Conservation (phyloP, 2,888 invertebrate species). For the Xylocampa areola region DNA sequence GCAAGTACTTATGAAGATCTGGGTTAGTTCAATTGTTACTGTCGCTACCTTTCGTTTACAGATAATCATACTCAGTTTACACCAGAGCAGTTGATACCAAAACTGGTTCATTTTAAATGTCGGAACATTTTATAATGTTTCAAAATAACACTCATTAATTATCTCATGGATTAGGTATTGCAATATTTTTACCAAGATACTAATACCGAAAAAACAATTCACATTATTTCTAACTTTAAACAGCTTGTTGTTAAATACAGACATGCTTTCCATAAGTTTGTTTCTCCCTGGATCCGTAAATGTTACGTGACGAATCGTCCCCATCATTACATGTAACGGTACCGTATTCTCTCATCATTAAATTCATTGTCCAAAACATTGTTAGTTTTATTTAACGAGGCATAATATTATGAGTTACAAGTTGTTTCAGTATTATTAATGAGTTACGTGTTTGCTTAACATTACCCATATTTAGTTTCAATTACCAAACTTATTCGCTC, state of each 20-base stretch:
- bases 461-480: conserved; percentile 40
- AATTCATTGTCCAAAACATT: conserved; percentile 20
- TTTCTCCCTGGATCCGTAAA: conserved; percentile 10
- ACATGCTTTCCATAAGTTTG: conserved; percentile 19
- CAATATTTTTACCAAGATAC: too few species aligned
- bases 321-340: conserved; percentile 27
- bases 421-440: conserved; percentile 24
- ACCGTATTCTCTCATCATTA: conserved; percentile 17
- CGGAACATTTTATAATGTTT: neutral
- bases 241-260: conserved; percentile 10
- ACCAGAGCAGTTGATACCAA: conserved; percentile 1
- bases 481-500: conserved; percentile 39
- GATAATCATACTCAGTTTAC: conserved; percentile 7
- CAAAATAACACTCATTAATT: neutral
- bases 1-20: conserved; percentile 5
- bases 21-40: conserved; percentile 19
- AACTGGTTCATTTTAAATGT: neutral
- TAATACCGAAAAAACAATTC: too few species aligned
- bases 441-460: conserved; percentile 35
- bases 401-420: conserved; percentile 28
- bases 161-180: too few species aligned
- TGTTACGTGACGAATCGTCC: conserved; percentile 28
- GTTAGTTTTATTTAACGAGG: conserved; percentile 5
- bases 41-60: conserved; percentile 8
- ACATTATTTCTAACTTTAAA: too few species aligned